Base-by-base conservation (phyloP, 2,113 vertebrate genomes). In the Spheniscus mendiculus region DNA sequence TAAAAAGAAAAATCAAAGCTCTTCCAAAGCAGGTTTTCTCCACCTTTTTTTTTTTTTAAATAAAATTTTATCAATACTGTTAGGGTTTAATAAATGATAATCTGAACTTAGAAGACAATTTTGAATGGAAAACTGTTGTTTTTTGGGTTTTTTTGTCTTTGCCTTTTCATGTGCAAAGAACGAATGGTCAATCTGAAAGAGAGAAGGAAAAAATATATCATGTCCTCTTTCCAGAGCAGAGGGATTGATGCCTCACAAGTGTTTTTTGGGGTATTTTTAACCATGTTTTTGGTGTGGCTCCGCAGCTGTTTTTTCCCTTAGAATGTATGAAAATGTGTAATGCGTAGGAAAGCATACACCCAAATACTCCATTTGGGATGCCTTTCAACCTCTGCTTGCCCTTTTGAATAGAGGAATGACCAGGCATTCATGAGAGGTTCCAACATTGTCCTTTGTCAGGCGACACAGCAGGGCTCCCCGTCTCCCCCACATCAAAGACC, bases 231-330 rank as follows among this genome's bases (percentile, higher is more conserved):
- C n/a, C 17, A 42, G 34, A 72, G 15, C 4, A 42, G 30, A 69
- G 6, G 16, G 12, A 38, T 47, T 0, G 2, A 38, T 47, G 12
- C 8, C 11, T 69, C 25, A 15, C 10, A 49, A 45, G 5, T 10
- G 1, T 0, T 59, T 84, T n/a, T 63, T 42, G 17, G 10, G 2
- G 9, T n/a, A 63, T 65, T 92, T 91, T 91, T 63, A 55, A 6
- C 30, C 15, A 45, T 2, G 12, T 14, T 83, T 79, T 88, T 59
- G 15, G 6, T 85, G 47, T 63, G 23, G 6, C 5, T 85, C 26
- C 38, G 6, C 0, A 1, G 26, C 7, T 71, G 2, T 0, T 30
- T 65, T 78, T 49, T 19, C 8, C 29, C 11, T n/a, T 85, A 27
- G 12, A 52, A 56, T 34, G 19, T 52, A 45, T 0, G 5, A 89